A percentile compares a stretch with the other conserved stretches of the same genome.
These are phyloP conservation scores for Chaunax sp. DNA, from an alignment of 2,797 vertebrate species.

Conservation along the genomic window DNA sequence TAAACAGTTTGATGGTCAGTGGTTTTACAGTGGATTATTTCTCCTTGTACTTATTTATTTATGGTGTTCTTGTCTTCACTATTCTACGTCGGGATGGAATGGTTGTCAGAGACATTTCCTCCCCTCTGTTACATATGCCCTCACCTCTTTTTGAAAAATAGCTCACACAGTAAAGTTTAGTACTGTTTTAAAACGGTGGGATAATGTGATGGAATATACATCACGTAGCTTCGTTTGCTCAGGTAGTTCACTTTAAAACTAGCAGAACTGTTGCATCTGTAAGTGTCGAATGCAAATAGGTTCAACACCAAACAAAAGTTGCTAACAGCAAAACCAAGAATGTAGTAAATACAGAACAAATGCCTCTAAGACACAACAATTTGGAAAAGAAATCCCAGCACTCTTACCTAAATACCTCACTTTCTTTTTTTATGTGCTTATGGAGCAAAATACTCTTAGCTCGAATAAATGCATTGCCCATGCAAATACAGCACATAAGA, in stretches of 20 bases:
- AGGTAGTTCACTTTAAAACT: slow-evolving; percentile 5
- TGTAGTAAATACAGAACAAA: slow-evolving; percentile 37
- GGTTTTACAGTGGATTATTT: slow-evolving; percentile 32
- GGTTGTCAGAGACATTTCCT: slow-evolving; percentile 48
- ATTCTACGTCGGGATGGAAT: slow-evolving; percentile 15
- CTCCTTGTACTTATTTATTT: slow-evolving; percentile 36
- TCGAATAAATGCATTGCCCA: slow-evolving; percentile 34
- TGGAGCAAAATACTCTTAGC: slow-evolving; percentile 16
- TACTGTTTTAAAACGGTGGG: no score
- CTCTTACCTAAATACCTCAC: slow-evolving; percentile 45
- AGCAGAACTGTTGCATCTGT: not conserved
- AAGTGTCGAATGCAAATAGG: not conserved
- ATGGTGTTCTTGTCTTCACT: slow-evolving; percentile 36
- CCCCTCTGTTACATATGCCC: slow-evolving; percentile 9
- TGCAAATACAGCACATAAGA: slow-evolving; percentile 45
- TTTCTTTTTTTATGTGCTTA: slow-evolving; percentile 31
- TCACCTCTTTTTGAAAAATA: no score
- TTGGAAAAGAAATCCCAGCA: slow-evolving; percentile 24
- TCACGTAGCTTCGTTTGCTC: slow-evolving; percentile 1
- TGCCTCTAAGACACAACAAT: slow-evolving; percentile 46
- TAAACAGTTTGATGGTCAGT: slow-evolving; percentile 43
- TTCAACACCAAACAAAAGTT: slow-evolving; percentile 21
- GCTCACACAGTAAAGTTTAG: no score
- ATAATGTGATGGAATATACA: slow-evolving; percentile 32
- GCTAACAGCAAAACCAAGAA: slow-evolving; percentile 45